A percentile compares a stretch with the other conserved stretches of the same genome.
These are phyloP conservation scores for Drosophila arizonae DNA, from an alignment of 1,140 invertebrate genomes.

Conservation along the genomic window DNA sequence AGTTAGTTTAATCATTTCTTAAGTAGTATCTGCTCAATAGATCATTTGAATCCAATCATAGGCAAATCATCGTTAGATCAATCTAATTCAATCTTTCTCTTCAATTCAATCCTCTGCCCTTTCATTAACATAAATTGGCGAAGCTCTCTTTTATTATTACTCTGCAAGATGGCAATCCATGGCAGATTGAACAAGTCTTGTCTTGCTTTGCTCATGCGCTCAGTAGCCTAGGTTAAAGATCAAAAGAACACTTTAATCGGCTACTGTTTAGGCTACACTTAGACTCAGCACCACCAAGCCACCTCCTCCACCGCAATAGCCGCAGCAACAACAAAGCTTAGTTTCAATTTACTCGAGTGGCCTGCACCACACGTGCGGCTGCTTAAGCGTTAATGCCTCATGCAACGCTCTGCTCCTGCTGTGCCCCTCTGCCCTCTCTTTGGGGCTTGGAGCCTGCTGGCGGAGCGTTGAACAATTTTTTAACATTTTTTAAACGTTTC, in stretches of 20 bases:
- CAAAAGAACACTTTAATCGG: conserved; percentile 34
- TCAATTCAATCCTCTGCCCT: neutral
- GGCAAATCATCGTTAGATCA: neutral
- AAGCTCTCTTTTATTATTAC: neutral
- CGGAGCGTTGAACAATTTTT: conserved; percentile 61
- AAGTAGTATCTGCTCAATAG: too few relatives aligned
- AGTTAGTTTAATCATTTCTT: too few relatives aligned
- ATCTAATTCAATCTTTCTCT: neutral
- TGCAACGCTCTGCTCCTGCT: neutral
- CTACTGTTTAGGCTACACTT: conserved; percentile 25
- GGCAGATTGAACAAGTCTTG: conserved; percentile 1
- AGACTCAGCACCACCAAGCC: too few relatives aligned
- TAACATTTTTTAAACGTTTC: conserved; percentile 76
- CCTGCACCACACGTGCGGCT: conserved; percentile 55
- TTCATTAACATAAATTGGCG: neutral
- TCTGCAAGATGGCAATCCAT: neutral
- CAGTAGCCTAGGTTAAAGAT: conserved; percentile 30
- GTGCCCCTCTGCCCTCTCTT: conserved; percentile 1
- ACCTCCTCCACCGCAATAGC: conserved; percentile 18
- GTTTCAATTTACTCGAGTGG: conserved; percentile 40
- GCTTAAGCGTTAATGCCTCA: conserved; percentile 47
- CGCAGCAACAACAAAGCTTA: conserved; percentile 47
- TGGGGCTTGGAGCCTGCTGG: conserved; percentile 8
- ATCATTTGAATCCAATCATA: too few relatives aligned
- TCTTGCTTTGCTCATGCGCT: neutral